phyloP scores from a whole-genome alignment of 2,797 vertebrate species.

The Leptatherina wallacei region DNA sequence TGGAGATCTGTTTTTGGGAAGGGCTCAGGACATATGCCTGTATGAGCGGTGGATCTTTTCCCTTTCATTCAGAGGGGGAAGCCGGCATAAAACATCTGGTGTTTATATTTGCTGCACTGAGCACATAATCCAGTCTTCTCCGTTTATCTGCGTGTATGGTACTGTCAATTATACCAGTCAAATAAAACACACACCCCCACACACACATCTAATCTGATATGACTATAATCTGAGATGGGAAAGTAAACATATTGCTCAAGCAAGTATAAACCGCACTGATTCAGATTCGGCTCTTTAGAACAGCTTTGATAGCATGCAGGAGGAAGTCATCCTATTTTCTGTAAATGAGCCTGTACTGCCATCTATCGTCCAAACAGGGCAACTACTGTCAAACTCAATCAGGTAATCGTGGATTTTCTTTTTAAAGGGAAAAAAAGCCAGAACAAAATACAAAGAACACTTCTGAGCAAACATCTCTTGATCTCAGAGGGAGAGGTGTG shows the following conservation, averaged over 20 bases:
- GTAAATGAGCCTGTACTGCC: constrained; percentile 15
- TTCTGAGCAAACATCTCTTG: background rate
- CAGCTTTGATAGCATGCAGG: background rate
- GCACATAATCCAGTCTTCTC: background rate
- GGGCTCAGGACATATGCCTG: constrained; percentile 28
- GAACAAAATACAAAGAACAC: background rate
- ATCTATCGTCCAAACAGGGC: constrained; percentile 41
- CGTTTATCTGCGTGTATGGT: background rate
- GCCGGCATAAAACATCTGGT: constrained; percentile 9
- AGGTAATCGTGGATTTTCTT: background rate
- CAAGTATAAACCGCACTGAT: background rate
- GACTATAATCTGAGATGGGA: background rate
- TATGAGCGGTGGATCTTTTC: constrained; percentile 23
- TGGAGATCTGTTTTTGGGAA: constrained; percentile 29
- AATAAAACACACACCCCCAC: background rate
- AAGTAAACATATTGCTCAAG: too few species aligned
- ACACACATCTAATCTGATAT: background rate
- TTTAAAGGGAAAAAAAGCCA: background rate
- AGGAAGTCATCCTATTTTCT: background rate
- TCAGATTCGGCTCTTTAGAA: background rate
- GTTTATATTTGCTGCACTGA: too few species aligned
- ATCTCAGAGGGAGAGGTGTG: too few species aligned
- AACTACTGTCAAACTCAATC: constrained; percentile 11
- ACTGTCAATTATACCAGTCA: background rate
- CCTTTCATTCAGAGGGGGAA: background rate